These are phyloP conservation scores for Lanistes nyassanus DNA, from an alignment of 1,140 invertebrate genomes.

Conservation along the genomic window DNA sequence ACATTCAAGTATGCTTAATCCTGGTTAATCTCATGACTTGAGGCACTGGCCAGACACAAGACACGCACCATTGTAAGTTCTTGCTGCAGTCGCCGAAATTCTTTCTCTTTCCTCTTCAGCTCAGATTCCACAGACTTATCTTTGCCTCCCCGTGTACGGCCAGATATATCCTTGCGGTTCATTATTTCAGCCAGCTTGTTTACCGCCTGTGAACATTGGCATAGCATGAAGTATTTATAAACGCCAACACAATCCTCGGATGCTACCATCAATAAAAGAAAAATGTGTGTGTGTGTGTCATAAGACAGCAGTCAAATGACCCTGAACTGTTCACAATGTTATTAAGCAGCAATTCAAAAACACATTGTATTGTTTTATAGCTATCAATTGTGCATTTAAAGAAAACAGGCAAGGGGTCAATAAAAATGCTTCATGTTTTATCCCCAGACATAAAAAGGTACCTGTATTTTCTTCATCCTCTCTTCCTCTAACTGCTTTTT, in stretches of 20 bases:
- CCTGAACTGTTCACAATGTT: too few species aligned
- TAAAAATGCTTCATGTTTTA: neutral
- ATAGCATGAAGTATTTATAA: neutral
- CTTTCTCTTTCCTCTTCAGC: conserved; percentile 91
- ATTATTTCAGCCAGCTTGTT: conserved; percentile 97
- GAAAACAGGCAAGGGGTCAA: too few species aligned
- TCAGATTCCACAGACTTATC: conserved; percentile 78
- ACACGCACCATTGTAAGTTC: conserved; percentile 82
- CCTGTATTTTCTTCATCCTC: conserved; percentile 73
- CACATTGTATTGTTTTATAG: too few species aligned
- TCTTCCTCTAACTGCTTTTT: conserved; percentile 89
- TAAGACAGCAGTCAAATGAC: too few species aligned
- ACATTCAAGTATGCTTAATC: too few species aligned
- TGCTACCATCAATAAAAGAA: too few species aligned
- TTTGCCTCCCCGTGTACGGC: conserved; percentile 70
- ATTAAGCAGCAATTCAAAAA: too few species aligned
- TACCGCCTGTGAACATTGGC: conserved; percentile 80
- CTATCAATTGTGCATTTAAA: too few species aligned
- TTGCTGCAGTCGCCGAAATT: conserved; percentile 93
- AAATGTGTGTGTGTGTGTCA: too few species aligned
- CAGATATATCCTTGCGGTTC: conserved; percentile 82
- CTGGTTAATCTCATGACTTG: too few species aligned
- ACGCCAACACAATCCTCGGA: too few species aligned
- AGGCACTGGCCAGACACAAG: neutral
- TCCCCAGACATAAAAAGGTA: conserved; percentile 28